These are phyloP conservation scores for Bombus cullumanus DNA, from an alignment of 1,140 invertebrate species.

Conservation along the genomic window DNA sequence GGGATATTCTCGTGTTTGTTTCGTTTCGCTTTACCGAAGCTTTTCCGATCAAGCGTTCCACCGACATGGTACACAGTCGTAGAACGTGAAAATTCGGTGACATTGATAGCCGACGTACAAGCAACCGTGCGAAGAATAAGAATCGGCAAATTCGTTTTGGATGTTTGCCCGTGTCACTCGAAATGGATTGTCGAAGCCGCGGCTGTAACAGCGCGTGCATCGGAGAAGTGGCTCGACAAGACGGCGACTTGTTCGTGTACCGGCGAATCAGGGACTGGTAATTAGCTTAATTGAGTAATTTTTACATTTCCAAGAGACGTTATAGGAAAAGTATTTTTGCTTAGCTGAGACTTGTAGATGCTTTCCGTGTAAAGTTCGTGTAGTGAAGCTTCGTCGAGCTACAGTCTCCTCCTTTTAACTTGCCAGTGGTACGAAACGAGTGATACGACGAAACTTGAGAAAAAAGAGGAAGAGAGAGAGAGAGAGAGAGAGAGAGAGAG, in stretches of 20 bases:
- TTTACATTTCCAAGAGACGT: constrained; percentile 72
- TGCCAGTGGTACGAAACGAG: background rate
- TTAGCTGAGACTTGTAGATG: constrained; percentile 67
- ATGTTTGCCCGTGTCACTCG: background rate
- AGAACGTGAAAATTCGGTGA: too few species aligned
- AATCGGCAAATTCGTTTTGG: background rate
- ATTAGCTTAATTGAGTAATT: constrained; percentile 69
- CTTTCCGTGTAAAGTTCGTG: constrained; percentile 71
- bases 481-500: background rate
- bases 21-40: too few species aligned
- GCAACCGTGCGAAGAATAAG: background rate
- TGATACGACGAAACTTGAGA: background rate
- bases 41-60: too few species aligned
- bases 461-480: background rate
- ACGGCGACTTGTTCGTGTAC: constrained; percentile 20
- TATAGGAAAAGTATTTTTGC: constrained; percentile 55
- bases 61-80: too few species aligned
- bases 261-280: constrained; percentile 37
- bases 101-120: too few species aligned
- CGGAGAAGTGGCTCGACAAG: background rate
- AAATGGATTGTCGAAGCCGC: background rate
- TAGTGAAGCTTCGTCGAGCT: constrained; percentile 66
- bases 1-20: too few species aligned
- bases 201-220: background rate
- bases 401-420: constrained; percentile 47